Conservation (phyloP, 2,888 invertebrate species). For the Asteroscopus sphinx region DNA sequence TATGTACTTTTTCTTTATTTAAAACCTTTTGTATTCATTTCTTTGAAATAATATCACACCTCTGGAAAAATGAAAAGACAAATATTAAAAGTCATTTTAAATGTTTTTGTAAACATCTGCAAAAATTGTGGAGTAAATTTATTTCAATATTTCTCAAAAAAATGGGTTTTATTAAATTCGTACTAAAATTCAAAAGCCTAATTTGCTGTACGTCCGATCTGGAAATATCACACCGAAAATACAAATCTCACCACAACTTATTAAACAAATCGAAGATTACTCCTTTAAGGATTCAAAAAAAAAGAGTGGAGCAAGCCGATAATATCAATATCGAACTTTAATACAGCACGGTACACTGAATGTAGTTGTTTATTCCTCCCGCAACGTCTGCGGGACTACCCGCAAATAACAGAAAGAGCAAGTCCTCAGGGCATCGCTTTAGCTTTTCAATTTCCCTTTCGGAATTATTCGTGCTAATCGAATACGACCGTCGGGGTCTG, state of each 20-base stretch:
- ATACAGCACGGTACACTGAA: slow-evolving; percentile 62
- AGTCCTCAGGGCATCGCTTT: slow-evolving; percentile 88
- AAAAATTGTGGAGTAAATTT: too few relatives aligned
- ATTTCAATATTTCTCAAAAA: too few relatives aligned
- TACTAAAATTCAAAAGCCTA: too few relatives aligned
- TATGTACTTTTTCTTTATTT: too few relatives aligned
- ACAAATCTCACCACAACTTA: slow-evolving; percentile 13
- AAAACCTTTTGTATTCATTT: not conserved
- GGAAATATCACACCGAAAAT: not conserved
- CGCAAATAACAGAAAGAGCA: slow-evolving; percentile 89
- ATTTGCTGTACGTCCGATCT: not conserved
- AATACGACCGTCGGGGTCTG: slow-evolving; percentile 83
- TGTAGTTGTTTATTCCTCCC: slow-evolving; percentile 83
- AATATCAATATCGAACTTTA: slow-evolving; percentile 66
- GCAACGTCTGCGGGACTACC: slow-evolving; percentile 75
- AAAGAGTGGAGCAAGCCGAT: slow-evolving; percentile 48
- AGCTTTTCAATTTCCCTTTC: slow-evolving; percentile 90
- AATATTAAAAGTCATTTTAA: too few relatives aligned
- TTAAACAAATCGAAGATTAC: slow-evolving; percentile 34
- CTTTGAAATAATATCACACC: too few relatives aligned
- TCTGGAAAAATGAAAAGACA: too few relatives aligned
- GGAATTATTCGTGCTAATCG: slow-evolving; percentile 89
- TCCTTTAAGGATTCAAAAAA: slow-evolving; percentile 42
- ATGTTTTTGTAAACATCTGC: too few relatives aligned
- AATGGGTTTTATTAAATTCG: too few relatives aligned